Conservation (phyloP, 2,797 vertebrate species). For the Holocentrus rufus region DNA sequence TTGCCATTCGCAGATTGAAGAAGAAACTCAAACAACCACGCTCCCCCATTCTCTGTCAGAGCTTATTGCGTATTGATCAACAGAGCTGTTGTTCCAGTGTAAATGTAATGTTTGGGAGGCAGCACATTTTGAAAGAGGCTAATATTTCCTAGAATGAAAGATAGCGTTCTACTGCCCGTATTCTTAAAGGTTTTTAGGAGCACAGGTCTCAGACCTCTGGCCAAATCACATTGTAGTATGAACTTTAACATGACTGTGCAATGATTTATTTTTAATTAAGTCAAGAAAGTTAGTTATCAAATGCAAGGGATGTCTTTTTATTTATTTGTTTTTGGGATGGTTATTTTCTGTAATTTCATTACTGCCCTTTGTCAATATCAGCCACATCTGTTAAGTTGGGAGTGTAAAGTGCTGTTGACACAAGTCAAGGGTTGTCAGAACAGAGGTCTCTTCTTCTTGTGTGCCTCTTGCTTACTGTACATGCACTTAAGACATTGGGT, state of each 20-base stretch:
- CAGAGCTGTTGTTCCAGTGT: not conserved
- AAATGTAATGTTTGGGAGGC: not conserved
- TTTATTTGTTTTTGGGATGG: too few relatives aligned
- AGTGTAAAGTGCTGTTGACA: too few relatives aligned
- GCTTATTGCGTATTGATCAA: constrained; percentile 11
- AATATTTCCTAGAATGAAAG: constrained; percentile 5
- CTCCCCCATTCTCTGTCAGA: not conserved
- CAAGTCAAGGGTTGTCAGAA: too few relatives aligned
- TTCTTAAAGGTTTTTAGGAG: constrained; percentile 2
- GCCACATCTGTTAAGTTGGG: too few relatives aligned
- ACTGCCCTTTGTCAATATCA: too few relatives aligned
- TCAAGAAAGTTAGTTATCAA: too few relatives aligned
- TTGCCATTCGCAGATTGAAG: constrained; percentile 7
- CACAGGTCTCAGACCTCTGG: not conserved
- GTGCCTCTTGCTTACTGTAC: too few relatives aligned
- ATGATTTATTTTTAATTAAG: too few relatives aligned
- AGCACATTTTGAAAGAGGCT: not conserved
- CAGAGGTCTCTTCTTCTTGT: too few relatives aligned
- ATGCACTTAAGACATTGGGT: too few relatives aligned
- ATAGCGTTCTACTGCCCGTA: constrained; percentile 10
- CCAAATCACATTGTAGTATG: constrained; percentile 8
- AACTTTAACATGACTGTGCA: not conserved
- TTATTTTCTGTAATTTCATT: too few relatives aligned
- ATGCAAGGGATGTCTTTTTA: too few relatives aligned
- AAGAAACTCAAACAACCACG: not conserved